Conservation (phyloP, 2,797 vertebrate genomes). For the Sebastes cheni region DNA sequence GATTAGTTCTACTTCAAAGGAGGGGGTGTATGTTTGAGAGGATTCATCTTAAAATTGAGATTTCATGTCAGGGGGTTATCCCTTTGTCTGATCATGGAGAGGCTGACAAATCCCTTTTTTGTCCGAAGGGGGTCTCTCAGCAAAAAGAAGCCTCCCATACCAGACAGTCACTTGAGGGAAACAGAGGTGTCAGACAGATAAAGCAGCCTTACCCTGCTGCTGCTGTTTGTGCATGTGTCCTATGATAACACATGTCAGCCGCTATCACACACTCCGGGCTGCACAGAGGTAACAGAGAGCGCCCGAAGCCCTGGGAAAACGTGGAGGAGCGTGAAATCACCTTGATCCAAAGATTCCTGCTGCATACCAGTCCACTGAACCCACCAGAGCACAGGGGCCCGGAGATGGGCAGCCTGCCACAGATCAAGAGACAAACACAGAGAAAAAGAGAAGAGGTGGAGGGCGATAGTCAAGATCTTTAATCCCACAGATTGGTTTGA, state of each 20-base stretch:
- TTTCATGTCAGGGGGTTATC: slow-evolving; percentile 58
- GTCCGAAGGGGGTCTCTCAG: slow-evolving; percentile 31
- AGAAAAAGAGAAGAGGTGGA: slow-evolving; percentile 45
- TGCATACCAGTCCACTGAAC: slow-evolving; percentile 82
- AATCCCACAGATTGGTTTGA: slow-evolving; percentile 63
- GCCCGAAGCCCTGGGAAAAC: slow-evolving; percentile 81
- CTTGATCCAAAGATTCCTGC: slow-evolving; percentile 86
- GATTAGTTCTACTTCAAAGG: slow-evolving; percentile 78
- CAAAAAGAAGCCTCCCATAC: slow-evolving; percentile 58
- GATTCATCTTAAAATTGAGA: slow-evolving; percentile 64
- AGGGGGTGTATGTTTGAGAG: slow-evolving; percentile 51
- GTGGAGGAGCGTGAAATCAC: slow-evolving; percentile 86
- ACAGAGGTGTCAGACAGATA: slow-evolving; percentile 73
- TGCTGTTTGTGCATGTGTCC: slow-evolving; percentile 74
- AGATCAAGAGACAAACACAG: slow-evolving; percentile 68
- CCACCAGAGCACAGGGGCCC: slow-evolving; percentile 75
- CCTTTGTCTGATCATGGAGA: slow-evolving; percentile 35
- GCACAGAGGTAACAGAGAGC: slow-evolving; percentile 80
- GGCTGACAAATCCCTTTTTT: slow-evolving; percentile 48
- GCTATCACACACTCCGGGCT: slow-evolving; percentile 74
- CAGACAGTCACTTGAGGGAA: slow-evolving; percentile 73
- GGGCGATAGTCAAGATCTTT: slow-evolving; percentile 60
- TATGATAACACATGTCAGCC: slow-evolving; percentile 82
- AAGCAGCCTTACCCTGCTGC: slow-evolving; percentile 64
- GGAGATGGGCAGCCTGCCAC: slow-evolving; percentile 73